A percentile compares a stretch with the other conserved stretches of the same genome.
phyloP scores from a whole-genome alignment of 2,797 vertebrate genomes.

The Anas georgica region DNA sequence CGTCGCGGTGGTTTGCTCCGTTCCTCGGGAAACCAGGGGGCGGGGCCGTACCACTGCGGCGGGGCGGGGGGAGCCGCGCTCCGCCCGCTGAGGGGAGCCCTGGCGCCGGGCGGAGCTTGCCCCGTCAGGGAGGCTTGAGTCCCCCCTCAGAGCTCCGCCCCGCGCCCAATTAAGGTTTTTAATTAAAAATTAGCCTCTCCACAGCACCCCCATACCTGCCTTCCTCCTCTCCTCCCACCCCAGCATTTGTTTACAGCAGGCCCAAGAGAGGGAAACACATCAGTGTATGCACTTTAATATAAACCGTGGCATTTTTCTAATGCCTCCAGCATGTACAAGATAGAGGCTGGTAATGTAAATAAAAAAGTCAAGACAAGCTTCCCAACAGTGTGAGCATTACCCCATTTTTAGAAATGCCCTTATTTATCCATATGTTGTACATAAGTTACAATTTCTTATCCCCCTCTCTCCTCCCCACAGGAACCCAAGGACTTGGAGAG shows the following conservation, averaged over 20 bases:
- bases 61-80: not conserved
- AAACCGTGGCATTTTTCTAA: not conserved
- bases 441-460: not conserved
- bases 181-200: too few species aligned
- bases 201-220: not conserved
- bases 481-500: not conserved
- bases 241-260: rapidly evolving
- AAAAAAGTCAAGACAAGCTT: not conserved
- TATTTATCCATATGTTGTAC: rapidly evolving
- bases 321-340: not conserved
- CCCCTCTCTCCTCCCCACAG: not conserved
- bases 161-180: too few species aligned
- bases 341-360: not conserved
- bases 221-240: not conserved
- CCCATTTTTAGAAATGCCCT: rapidly evolving
- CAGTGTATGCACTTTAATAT: not conserved
- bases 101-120: not conserved
- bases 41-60: not conserved
- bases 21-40: not conserved
- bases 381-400: not conserved
- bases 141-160: too few species aligned
- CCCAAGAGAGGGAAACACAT: rapidly evolving
- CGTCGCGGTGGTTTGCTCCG: not conserved
- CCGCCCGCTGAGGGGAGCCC: not conserved
- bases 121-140: not conserved